Evolutionary conservation across 1,140 invertebrate genomes (phyloP).

Genomic region (Acromyrmex charruanus): DNA sequence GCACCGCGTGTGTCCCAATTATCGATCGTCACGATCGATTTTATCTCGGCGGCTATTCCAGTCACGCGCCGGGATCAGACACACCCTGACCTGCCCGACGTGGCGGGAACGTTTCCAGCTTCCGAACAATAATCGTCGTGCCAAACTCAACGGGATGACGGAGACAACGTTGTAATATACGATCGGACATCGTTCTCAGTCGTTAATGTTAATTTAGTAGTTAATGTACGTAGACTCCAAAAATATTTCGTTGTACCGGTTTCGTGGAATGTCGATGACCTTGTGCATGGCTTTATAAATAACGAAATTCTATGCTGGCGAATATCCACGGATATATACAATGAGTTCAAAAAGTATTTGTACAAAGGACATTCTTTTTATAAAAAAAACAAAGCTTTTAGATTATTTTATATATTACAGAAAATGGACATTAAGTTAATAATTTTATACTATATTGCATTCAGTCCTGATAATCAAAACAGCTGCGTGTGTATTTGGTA

Average conservation of each 20-base stretch:
- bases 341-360: no score
- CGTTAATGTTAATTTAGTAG: constrained; percentile 43
- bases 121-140: constrained; percentile 55
- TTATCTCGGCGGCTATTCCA: constrained; percentile 49
- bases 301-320: constrained; percentile 17
- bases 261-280: constrained; percentile 46
- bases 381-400: no score
- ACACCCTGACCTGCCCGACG: constrained; percentile 63
- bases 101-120: constrained; percentile 46
- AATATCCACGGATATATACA: not conserved
- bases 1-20: constrained; percentile 19
- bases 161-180: constrained; percentile 19
- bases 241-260: constrained; percentile 42
- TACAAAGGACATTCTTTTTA: no score
- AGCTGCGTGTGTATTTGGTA: no score
- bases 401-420: no score
- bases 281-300: constrained; percentile 17
- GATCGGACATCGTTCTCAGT: constrained; percentile 4
- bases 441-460: no score
- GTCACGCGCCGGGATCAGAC: constrained; percentile 51
- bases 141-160: not conserved
- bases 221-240: not conserved
- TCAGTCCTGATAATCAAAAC: no score
- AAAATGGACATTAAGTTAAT: no score
- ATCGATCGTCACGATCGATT: constrained; percentile 55